Conservation (phyloP, 2,888 invertebrate species). For the Antheraea assamensis region DNA sequence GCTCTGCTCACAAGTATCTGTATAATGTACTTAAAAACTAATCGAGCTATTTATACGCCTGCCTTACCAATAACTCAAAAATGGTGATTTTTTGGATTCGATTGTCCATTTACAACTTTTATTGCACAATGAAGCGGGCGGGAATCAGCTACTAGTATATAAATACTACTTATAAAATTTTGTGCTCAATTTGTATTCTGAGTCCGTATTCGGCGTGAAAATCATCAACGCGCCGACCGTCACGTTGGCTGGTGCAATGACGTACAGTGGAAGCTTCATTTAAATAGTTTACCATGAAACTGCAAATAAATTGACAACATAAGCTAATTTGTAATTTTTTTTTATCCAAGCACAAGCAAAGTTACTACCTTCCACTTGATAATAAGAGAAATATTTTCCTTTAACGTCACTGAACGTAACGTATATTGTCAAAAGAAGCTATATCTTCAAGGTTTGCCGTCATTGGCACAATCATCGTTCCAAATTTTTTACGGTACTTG, state of each 20-base stretch:
- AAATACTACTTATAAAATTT: not conserved
- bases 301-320: not conserved
- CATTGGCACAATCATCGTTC: not conserved
- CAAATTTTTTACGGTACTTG: not conserved
- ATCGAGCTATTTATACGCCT: too few relatives aligned
- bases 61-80: too few relatives aligned
- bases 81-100: too few relatives aligned
- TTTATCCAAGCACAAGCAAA: not conserved
- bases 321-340: not conserved
- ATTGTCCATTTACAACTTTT: too few relatives aligned
- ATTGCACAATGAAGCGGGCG: too few relatives aligned
- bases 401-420: not conserved
- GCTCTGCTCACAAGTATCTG: too few relatives aligned
- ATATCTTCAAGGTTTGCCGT: too few relatives aligned
- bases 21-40: too few relatives aligned
- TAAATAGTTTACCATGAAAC: constrained; percentile 1
- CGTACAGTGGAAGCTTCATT: constrained; percentile 4
- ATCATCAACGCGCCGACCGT: not conserved
- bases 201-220: not conserved
- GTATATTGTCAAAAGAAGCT: too few relatives aligned
- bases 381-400: not conserved
- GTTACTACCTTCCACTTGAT: not conserved
- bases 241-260: constrained; percentile 9
- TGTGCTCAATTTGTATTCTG: not conserved
- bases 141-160: not conserved